Evolutionary conservation across 2,797 vertebrate genomes (phyloP).

Genomic region (Chelmon rostratus): DNA sequence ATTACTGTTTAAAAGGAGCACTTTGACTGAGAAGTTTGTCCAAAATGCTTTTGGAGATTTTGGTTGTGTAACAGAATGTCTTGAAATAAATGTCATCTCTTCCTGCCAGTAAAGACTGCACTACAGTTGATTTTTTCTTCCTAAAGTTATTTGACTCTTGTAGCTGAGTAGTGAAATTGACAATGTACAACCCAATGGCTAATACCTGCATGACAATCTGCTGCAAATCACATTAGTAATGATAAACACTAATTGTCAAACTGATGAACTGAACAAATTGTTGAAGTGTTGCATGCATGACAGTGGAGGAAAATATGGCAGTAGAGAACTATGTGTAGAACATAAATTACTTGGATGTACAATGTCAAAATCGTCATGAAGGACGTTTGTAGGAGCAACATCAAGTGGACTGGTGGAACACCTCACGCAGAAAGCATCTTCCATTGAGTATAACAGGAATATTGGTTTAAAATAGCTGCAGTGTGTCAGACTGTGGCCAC

Average conservation of each 20-base stretch:
- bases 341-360: neutral
- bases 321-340: neutral
- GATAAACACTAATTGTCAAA: neutral
- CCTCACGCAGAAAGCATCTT: conserved; percentile 1
- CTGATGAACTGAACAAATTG: neutral
- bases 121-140: no score
- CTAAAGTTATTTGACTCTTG: neutral
- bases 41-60: neutral
- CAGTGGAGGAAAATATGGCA: neutral
- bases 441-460: conserved; percentile 4
- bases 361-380: neutral
- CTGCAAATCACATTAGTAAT: conserved; percentile 9
- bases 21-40: conserved; percentile 14
- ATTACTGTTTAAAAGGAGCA: conserved; percentile 6
- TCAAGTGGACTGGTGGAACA: conserved; percentile 6
- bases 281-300: neutral
- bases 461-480: conserved; percentile 20
- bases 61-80: neutral
- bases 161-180: neutral
- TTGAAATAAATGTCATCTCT: neutral
- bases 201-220: neutral
- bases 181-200: neutral
- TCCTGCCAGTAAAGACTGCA: neutral
- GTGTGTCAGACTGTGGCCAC: conserved; percentile 1
- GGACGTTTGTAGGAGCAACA: conserved; percentile 6